Evolutionary conservation across 2,113 vertebrate genomes (phyloP).

Genomic region (Phylloscopus trochilus): DNA sequence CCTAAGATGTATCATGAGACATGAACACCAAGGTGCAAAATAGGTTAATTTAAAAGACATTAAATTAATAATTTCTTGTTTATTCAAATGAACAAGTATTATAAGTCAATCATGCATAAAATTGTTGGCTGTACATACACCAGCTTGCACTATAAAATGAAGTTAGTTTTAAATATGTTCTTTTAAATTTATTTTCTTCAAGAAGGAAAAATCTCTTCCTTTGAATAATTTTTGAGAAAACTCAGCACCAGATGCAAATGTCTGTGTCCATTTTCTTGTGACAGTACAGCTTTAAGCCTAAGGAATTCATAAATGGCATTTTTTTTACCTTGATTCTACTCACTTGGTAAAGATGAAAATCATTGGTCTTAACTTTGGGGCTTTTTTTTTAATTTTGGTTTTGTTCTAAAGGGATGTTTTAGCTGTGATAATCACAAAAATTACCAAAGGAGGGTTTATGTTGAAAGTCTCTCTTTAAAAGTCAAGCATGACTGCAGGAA

Average conservation of each 20-base stretch:
- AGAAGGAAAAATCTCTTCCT: not conserved
- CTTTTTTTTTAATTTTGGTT: not conserved
- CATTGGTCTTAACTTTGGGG: not conserved
- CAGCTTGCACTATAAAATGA: not conserved
- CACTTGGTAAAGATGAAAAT: slow-evolving; percentile 2
- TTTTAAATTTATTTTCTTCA: not conserved
- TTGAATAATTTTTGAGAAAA: not conserved
- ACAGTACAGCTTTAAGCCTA: not conserved
- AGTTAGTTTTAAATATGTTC: not conserved
- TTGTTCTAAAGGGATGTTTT: not conserved
- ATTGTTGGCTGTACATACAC: not conserved
- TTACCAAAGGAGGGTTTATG: slow-evolving; percentile 34
- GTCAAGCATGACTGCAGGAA: slow-evolving; percentile 46
- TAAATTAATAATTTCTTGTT: not conserved
- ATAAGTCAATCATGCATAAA: not conserved
- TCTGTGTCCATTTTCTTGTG: not conserved
- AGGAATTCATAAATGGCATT: not conserved
- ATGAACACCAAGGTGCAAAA: not conserved
- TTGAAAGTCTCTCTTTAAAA: slow-evolving; percentile 42
- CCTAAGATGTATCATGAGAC: not conserved
- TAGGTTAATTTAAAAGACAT: not conserved
- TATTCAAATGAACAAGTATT: not conserved
- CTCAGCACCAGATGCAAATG: not conserved
- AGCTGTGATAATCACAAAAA: slow-evolving; percentile 50
- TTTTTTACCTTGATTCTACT: not conserved